A percentile compares a stretch with the other conserved stretches of the same genome.
phyloP scores from a whole-genome alignment of 2,888 invertebrate genomes.

The Alloscopus bannaensis region DNA sequence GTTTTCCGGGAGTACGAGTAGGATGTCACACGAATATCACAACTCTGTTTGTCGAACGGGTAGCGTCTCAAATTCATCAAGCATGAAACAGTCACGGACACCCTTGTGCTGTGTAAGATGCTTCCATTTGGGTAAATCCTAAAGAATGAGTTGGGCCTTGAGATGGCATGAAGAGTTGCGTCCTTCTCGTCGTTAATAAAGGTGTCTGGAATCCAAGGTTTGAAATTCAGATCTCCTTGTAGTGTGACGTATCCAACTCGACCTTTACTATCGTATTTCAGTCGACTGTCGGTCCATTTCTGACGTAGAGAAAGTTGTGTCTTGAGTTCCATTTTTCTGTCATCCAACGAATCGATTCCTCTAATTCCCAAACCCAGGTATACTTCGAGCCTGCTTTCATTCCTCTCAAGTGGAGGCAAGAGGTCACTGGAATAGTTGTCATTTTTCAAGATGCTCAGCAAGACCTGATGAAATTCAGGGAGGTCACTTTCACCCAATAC shows the following conservation, averaged over 20 bases:
- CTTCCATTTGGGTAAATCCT: conserved; percentile 49
- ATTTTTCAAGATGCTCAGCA: conserved; percentile 18
- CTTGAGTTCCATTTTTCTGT: conserved; percentile 58
- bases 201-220: conserved; percentile 55
- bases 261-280: conserved; percentile 2
- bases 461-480: conserved; percentile 23
- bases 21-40: conserved; percentile 38
- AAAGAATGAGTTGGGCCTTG: conserved; percentile 29
- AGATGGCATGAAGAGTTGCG: conserved; percentile 19
- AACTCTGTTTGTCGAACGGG: conserved; percentile 59
- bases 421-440: conserved; percentile 35
- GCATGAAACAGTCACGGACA: conserved; percentile 54
- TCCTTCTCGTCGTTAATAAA: conserved; percentile 42
- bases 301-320: conserved; percentile 47
- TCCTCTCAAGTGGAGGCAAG: conserved; percentile 2
- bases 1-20: conserved; percentile 11
- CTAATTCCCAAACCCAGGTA: conserved; percentile 38
- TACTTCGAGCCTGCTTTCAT: not conserved
- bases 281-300: conserved; percentile 48
- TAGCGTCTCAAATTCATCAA: conserved; percentile 48
- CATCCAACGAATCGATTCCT: conserved; percentile 50
- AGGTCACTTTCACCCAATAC: no score
- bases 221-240: not conserved
- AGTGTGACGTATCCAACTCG: conserved; percentile 31
- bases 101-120: conserved; percentile 23